Percentiles rank a stretch among this genome's conserved stretches.
Evolutionary conservation across 2,797 vertebrate genomes (phyloP).

Genomic region (Aeoliscus strigatus): DNA sequence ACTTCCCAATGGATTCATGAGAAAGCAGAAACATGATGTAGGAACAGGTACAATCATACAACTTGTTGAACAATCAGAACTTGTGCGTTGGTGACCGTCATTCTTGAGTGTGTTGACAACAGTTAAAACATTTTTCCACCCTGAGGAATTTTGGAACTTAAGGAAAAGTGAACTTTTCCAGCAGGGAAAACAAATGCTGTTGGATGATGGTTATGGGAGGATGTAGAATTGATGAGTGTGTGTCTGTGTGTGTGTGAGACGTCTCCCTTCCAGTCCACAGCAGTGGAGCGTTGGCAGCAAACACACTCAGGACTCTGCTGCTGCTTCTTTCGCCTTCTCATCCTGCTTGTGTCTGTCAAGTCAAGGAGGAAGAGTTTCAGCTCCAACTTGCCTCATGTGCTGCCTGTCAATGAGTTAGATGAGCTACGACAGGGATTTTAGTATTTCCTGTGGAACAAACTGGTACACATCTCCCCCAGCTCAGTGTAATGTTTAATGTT

Average conservation of each 20-base stretch:
- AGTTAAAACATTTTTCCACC: slow-evolving; percentile 27
- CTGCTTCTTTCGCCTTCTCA: slow-evolving; percentile 70
- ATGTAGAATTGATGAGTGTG: slow-evolving; percentile 16
- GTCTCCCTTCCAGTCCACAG: slow-evolving; percentile 58
- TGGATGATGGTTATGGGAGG: slow-evolving; percentile 41
- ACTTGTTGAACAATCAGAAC: slow-evolving; percentile 35
- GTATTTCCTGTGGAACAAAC: too few relatives aligned
- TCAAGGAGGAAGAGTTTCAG: background rate
- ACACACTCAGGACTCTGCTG: slow-evolving; percentile 54
- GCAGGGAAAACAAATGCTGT: slow-evolving; percentile 45
- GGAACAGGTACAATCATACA: slow-evolving; percentile 56
- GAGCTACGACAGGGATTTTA: too few relatives aligned
- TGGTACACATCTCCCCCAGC: too few relatives aligned
- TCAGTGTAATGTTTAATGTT: too few relatives aligned
- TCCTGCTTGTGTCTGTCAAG: slow-evolving; percentile 77
- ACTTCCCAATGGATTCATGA: slow-evolving; percentile 27
- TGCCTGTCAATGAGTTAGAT: too few relatives aligned
- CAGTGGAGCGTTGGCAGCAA: slow-evolving; percentile 15
- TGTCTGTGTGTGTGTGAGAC: slow-evolving; percentile 12
- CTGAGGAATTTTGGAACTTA: slow-evolving; percentile 58
- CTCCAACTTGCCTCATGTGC: too few relatives aligned
- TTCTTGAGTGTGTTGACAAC: slow-evolving; percentile 44
- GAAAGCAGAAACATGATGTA: slow-evolving; percentile 36
- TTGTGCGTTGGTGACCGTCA: slow-evolving; percentile 61
- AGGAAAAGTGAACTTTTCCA: slow-evolving; percentile 46